Conservation (phyloP, 2,888 invertebrate species). For the Nomada lathburiana region DNA sequence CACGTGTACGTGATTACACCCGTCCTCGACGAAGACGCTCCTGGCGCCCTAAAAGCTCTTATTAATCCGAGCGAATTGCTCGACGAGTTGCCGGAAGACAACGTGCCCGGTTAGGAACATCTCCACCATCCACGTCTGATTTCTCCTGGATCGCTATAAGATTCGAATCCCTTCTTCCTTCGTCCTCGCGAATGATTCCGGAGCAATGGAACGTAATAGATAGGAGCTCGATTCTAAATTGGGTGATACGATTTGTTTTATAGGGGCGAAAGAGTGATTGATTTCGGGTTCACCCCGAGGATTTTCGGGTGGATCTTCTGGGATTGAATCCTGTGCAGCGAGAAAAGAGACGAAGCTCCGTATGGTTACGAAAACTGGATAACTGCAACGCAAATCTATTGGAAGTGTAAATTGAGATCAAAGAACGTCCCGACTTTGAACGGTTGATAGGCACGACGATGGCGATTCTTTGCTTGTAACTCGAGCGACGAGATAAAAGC, state of each 20-base stretch:
- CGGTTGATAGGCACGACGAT: neutral
- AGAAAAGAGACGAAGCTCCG: neutral
- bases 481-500: neutral
- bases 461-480: slow-evolving; percentile 9
- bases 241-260: neutral
- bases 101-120: slow-evolving; percentile 38
- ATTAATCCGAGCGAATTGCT: slow-evolving; percentile 54
- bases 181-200: neutral
- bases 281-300: neutral
- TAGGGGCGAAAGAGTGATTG: neutral
- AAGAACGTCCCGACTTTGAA: neutral
- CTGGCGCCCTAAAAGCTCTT: slow-evolving; percentile 24
- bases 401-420: neutral
- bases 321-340: neutral
- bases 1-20: slow-evolving; percentile 45
- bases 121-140: neutral
- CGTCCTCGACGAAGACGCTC: slow-evolving; percentile 13
- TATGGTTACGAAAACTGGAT: too few species aligned
- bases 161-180: slow-evolving; percentile 12
- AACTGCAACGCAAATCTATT: too few species aligned
- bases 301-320: neutral
- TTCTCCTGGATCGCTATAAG: neutral
- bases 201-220: neutral
- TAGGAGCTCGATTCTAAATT: slow-evolving; percentile 2
- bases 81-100: slow-evolving; percentile 52